Evolutionary conservation across 2,113 vertebrate species (phyloP), one percentile per base, ranked within the genome.

Genomic region (Uria lomvia): DNA sequence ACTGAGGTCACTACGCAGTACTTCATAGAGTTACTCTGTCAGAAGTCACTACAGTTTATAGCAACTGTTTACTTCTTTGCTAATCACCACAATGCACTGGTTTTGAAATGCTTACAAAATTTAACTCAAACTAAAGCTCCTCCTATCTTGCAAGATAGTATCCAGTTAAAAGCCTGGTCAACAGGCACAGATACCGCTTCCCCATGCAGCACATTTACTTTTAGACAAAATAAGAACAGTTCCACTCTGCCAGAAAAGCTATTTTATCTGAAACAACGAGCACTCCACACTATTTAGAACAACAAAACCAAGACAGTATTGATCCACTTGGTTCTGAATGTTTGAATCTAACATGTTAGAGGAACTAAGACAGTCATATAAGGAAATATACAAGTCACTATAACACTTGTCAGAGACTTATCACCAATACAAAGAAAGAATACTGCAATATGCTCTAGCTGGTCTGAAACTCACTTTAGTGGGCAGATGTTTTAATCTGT

Each of bases 361-460:
- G 40, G 8, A 88, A 71, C 36, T 43, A 43, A n/a, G 17, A 49
- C 6, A 77, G 16, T 66, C 19, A 24, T 5, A 8, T 60, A 26
- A 56, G 38, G 20, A 87, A 58, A 11, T 1, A 1, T 4, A 49
- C 15, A 77, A 20, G 4, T n/a, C 18, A 3, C 5, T 40, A 0
- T 21, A 63, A 47, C 34, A 59, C 45, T 62, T 40, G 30, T 23
- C 43, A 75, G 56, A 79, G 71, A 55, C 8, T 11, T 7, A 40
- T 22, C 53, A 65, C 22, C 53, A 72, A 14, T 11, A 38, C 43
- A 71, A 59, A 73, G 17, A 38, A 67, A 47, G 5, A 65, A 5
- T 14, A 34, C 22, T 34, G 47, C 1, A 1, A 11, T 18, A 47
- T 3, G 7, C 13, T 52, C 47, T 34, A 23, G 24, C 21, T 60